Evolutionary conservation across 2,113 vertebrate species (phyloP).

Genomic region (Sinocyclocheilus rhinocerous): DNA sequence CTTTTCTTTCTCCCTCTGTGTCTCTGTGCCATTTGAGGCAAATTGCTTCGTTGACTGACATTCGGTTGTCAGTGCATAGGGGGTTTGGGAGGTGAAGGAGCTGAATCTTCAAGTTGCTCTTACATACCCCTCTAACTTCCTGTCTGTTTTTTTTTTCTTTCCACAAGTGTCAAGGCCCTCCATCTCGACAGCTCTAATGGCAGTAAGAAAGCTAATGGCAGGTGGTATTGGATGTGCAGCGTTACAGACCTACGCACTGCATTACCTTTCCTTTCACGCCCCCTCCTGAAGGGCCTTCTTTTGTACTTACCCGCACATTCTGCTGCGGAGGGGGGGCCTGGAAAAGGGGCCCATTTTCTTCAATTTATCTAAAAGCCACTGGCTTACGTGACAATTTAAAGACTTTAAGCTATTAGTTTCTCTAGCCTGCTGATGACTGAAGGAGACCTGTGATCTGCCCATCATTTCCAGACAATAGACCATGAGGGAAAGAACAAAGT

Average conservation of each 20-base stretch:
- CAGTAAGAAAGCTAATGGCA: slow-evolving; percentile 81
- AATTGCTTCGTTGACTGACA: slow-evolving; percentile 71
- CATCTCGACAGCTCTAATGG: slow-evolving; percentile 76
- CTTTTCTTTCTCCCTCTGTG: slow-evolving; percentile 40
- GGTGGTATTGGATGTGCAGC: slow-evolving; percentile 77
- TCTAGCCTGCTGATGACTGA: slow-evolving; percentile 71
- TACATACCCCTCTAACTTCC: slow-evolving; percentile 68
- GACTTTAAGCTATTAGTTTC: slow-evolving; percentile 75
- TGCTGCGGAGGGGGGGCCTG: slow-evolving; percentile 66
- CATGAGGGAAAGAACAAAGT: slow-evolving; percentile 26
- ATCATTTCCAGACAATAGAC: slow-evolving; percentile 63
- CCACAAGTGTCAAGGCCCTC: slow-evolving; percentile 72
- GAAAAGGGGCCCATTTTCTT: slow-evolving; percentile 79
- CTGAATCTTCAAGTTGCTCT: slow-evolving; percentile 56
- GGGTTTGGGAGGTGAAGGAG: slow-evolving; percentile 61
- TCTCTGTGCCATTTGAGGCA: slow-evolving; percentile 64
- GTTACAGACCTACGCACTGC: slow-evolving; percentile 65
- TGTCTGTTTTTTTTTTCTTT: slow-evolving; percentile 65
- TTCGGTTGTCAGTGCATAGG: slow-evolving; percentile 50
- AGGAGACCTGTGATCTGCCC: slow-evolving; percentile 65
- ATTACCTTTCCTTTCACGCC: slow-evolving; percentile 79
- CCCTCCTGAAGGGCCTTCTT: slow-evolving; percentile 75
- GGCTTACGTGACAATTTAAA: slow-evolving; percentile 80
- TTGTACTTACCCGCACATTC: slow-evolving; percentile 74
- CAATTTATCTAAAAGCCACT: slow-evolving; percentile 81